Evolutionary conservation across 2,888 invertebrate genomes (phyloP).

Genomic region (Macrostomum cliftonense): DNA sequence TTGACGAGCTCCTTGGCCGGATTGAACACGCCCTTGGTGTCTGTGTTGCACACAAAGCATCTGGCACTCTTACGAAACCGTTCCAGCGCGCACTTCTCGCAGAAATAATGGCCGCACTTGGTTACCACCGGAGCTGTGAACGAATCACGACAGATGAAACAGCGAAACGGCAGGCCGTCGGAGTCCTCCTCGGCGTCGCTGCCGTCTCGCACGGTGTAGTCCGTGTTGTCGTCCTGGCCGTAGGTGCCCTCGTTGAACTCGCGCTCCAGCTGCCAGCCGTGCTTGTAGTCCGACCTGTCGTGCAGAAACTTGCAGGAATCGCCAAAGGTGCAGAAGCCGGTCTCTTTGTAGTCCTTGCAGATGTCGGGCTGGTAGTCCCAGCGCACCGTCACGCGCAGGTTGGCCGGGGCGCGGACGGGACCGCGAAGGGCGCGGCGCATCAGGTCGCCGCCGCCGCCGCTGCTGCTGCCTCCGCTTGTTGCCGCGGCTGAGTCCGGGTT

Average conservation of each 20-base stretch:
- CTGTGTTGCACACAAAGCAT: slow-evolving; percentile 73
- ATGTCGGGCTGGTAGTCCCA: slow-evolving; percentile 99
- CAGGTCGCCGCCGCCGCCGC: slow-evolving; percentile 39
- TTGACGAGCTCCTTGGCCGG: slow-evolving; percentile 49
- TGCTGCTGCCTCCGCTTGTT: no score
- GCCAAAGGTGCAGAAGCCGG: slow-evolving; percentile 96
- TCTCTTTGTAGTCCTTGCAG: slow-evolving; percentile 97
- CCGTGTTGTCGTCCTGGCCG: slow-evolving; percentile 39
- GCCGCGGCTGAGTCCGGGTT: no score
- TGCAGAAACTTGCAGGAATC: slow-evolving; percentile 97
- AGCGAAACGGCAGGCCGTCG: slow-evolving; percentile 68
- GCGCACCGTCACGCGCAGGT: slow-evolving; percentile 77
- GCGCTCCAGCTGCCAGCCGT: slow-evolving; percentile 91
- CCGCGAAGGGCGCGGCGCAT: slow-evolving; percentile 39
- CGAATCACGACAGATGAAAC: slow-evolving; percentile 69
- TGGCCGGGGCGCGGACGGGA: slow-evolving; percentile 82
- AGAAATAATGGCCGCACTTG: slow-evolving; percentile 96
- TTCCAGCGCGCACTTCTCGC: slow-evolving; percentile 76
- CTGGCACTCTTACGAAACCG: slow-evolving; percentile 69
- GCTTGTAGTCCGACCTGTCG: slow-evolving; percentile 92
- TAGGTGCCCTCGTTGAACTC: slow-evolving; percentile 47
- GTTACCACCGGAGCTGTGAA: slow-evolving; percentile 76
- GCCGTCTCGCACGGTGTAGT: slow-evolving; percentile 2
- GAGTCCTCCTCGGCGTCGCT: slow-evolving; percentile 52
- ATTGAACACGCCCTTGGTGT: slow-evolving; percentile 81